Evolutionary conservation across 2,797 vertebrate species (phyloP).

Genomic region (Enteromius treurensis): DNA sequence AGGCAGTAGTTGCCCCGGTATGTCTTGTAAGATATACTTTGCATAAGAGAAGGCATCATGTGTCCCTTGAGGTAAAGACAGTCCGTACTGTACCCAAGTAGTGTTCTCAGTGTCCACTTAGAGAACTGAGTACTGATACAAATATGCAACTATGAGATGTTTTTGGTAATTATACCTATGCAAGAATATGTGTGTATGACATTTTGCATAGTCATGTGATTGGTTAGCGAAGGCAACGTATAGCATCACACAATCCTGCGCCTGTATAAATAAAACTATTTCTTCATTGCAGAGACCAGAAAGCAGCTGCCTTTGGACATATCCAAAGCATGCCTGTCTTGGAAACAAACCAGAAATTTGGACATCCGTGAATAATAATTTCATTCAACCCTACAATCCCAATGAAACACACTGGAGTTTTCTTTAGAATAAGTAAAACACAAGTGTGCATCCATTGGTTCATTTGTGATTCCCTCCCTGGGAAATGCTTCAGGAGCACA

Average conservation of each 20-base stretch:
- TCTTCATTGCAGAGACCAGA: background rate
- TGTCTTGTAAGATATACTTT: conserved; percentile 18
- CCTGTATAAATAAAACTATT: background rate
- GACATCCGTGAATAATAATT: background rate
- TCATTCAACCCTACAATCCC: background rate
- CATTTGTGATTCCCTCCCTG: background rate
- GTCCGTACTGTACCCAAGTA: background rate
- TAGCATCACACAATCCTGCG: background rate
- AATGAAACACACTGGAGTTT: background rate
- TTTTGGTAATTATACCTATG: background rate
- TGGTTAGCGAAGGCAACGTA: background rate
- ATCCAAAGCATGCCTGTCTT: background rate
- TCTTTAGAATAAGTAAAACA: background rate
- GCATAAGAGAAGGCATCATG: conserved; percentile 8
- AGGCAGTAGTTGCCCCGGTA: background rate
- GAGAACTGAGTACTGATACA: background rate
- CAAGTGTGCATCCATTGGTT: background rate
- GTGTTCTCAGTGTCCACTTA: conserved; percentile 14
- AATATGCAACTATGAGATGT: background rate
- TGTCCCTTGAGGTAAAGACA: conserved; percentile 16
- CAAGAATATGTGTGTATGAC: background rate
- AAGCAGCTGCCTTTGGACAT: background rate
- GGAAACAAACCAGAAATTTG: background rate
- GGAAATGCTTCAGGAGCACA: conserved; percentile 27
- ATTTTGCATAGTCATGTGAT: background rate